A percentile compares a stretch with the other conserved stretches of the same genome.
Conservation (phyloP, 2,888 invertebrate genomes). For the Drosophila multiciliata region DNA sequence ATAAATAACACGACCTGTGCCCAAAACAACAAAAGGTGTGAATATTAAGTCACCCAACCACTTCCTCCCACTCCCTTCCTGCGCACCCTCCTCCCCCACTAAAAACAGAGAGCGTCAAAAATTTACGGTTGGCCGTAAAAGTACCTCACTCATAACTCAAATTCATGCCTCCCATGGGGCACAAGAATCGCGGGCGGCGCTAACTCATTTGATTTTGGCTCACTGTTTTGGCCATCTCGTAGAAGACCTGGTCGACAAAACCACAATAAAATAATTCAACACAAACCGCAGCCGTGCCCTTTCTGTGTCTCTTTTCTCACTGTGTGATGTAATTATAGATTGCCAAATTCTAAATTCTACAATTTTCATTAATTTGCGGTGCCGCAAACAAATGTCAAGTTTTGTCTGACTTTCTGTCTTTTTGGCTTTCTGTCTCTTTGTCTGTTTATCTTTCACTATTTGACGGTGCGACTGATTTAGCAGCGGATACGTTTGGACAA, state of each 20-base stretch:
- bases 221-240: conserved; percentile 14
- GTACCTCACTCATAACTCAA: conserved; percentile 76
- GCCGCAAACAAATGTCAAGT: conserved; percentile 51
- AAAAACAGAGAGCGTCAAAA: conserved; percentile 47
- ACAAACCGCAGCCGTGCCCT: conserved; percentile 31
- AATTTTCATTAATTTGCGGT: conserved; percentile 80
- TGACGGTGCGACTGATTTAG: conserved; percentile 64
- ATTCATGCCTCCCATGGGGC: conserved; percentile 75
- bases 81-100: background rate
- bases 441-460: conserved; percentile 2
- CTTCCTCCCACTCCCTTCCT: rapidly evolving
- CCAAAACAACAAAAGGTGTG: conserved; percentile 69
- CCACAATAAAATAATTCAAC: conserved; percentile 78
- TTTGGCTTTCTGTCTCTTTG: background rate
- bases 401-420: conserved; percentile 18
- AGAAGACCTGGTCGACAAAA: conserved; percentile 61
- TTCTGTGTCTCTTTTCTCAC: conserved; percentile 1
- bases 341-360: conserved; percentile 70
- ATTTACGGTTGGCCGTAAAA: conserved; percentile 76
- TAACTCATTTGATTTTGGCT: conserved; percentile 72
- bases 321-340: conserved; percentile 81
- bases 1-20: conserved; percentile 69
- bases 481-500: conserved; percentile 73
- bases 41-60: conserved; percentile 65
- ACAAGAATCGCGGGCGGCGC: conserved; percentile 40